These are phyloP conservation scores for Seira musarum DNA, from an alignment of 2,888 invertebrate genomes.

Conservation along the genomic window DNA sequence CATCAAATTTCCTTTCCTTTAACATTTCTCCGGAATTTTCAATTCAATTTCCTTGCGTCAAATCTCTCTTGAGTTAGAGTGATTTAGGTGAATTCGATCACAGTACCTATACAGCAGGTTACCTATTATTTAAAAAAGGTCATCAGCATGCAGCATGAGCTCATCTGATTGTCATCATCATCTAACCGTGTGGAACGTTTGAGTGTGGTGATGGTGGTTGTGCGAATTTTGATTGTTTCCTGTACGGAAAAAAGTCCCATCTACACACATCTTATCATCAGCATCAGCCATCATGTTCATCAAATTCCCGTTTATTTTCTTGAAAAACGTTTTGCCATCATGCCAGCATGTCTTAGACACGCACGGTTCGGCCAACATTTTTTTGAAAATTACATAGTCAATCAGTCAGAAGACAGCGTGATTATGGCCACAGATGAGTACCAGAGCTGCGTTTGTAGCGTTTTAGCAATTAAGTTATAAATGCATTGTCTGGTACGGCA, in stretches of 20 bases:
- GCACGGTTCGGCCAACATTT: conserved; percentile 53
- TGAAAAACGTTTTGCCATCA: background rate
- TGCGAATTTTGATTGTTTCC: background rate
- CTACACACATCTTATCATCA: background rate
- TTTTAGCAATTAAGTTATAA: conserved; percentile 80
- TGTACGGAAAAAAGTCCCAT: background rate
- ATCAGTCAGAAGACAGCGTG: conserved; percentile 38
- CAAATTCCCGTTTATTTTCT: conserved; percentile 40
- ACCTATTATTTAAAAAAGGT: background rate
- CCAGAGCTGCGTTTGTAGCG: conserved; percentile 98
- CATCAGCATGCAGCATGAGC: background rate
- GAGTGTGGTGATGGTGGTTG: conserved; percentile 6
- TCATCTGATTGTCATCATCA: background rate
- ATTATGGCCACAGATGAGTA: conserved; percentile 82
- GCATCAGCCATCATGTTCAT: conserved; percentile 25
- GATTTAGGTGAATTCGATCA: no score
- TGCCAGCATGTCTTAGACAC: conserved; percentile 10
- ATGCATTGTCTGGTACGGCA: conserved; percentile 99
- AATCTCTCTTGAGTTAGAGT: no score
- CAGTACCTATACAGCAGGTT: no score
- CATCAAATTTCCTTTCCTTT: background rate
- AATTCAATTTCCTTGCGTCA: background rate
- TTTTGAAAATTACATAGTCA: conserved; percentile 21
- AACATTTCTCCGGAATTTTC: background rate
- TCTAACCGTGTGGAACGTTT: background rate